Evolutionary conservation across 2,797 vertebrate genomes (phyloP), one percentile per base, ranked within the genome.

Genomic region (Peromyscus melanophrys): DNA sequence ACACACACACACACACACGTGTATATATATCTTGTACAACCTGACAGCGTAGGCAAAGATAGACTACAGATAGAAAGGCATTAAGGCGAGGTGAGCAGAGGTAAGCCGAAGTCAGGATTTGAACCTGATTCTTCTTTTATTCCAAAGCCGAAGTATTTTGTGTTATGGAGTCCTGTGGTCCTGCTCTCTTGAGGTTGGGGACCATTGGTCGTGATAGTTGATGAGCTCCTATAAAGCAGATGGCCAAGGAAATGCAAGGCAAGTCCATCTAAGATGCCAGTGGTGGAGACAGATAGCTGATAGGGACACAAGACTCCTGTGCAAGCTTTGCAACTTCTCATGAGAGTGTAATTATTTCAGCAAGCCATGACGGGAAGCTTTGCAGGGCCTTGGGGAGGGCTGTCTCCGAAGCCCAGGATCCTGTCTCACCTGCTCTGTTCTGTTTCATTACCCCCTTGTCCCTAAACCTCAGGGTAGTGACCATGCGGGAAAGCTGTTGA

Each of bases 321-420:
- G 76, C 61, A 86, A 34, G 46, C 87, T 96, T 93, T 71, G n/a
- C 34, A 91, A 55, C 55, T 91, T 75, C n/a, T 92, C 49, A 12
- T 71, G 9, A 31, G 65, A 84, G 27, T 84, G 9, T 83, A 89
- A 69, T 85, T 96, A 87, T 97, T 95, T 94, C 69, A 55, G 25
- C 43, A 93, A 83, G 69, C 27, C 57, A 29, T 87, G 90, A 77
- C 7, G 0, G 52, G 71, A 16, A 16, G 7, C 43, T 82, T 90
- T 17, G 1, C 67, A 92, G 43, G 43, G 73, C 43, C 82, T 77
- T 1, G 1, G n/a, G 55, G 59, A 46, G 29, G 52, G 31, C 34
- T 43, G 43, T 43, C 31, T 43, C 49, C 49, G 1, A 8, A 65
- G 37, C 29, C 0, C 21, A 1, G 49, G 21, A 6, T 46, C 31